Conservation (phyloP, 2,113 vertebrate species). For the Gasterosteus aculeatus region DNA sequence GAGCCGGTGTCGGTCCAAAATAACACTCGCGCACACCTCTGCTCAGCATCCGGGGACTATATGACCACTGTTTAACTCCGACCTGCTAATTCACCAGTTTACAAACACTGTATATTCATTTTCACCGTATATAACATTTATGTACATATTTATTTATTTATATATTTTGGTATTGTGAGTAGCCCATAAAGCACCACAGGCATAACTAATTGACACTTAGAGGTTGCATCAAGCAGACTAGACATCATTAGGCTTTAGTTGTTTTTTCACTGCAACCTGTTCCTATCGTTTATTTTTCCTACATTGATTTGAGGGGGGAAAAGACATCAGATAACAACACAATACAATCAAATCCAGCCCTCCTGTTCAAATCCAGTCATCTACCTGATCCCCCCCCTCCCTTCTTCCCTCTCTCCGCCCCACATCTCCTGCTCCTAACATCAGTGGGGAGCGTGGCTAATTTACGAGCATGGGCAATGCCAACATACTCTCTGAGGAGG, state of each 20-base stretch:
- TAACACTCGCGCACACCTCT: constrained; percentile 52
- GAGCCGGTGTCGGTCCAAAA: constrained; percentile 61
- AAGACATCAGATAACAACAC: constrained; percentile 41
- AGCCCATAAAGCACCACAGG: background rate
- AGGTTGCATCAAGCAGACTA: background rate
- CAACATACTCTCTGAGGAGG: constrained; percentile 83
- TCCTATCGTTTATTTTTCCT: constrained; percentile 24
- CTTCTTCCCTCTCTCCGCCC: background rate
- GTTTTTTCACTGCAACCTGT: constrained; percentile 5
- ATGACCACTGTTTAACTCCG: constrained; percentile 49
- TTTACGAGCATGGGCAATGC: constrained; percentile 82
- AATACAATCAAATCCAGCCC: constrained; percentile 62
- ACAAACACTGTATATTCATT: background rate
- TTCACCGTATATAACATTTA: background rate
- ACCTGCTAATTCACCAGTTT: background rate
- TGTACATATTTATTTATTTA: background rate
- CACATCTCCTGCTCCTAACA: constrained; percentile 59
- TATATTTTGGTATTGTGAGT: background rate
- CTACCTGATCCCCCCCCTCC: constrained; percentile 30
- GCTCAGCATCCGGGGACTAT: constrained; percentile 58
- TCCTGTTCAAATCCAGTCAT: constrained; percentile 58
- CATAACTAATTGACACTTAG: constrained; percentile 8
- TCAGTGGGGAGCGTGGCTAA: constrained; percentile 78
- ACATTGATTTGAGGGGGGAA: constrained; percentile 20
- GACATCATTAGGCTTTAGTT: constrained; percentile 3